Evolutionary conservation across 2,113 vertebrate genomes (phyloP).

Genomic region (Anolis carolinensis): DNA sequence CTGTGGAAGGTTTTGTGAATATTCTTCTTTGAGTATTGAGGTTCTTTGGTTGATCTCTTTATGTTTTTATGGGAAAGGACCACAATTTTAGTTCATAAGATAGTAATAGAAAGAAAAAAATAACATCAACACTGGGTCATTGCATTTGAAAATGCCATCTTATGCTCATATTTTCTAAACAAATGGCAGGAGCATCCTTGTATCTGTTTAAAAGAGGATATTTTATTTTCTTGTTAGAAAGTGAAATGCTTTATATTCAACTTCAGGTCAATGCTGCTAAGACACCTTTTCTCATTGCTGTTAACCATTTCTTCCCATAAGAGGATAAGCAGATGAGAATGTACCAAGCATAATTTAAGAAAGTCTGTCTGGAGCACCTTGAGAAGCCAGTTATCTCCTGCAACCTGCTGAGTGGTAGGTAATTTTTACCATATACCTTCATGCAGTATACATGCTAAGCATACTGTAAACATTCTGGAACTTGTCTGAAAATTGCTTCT

Average conservation of each 20-base stretch:
- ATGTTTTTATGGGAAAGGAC: constrained; percentile 35
- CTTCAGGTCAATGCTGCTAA: constrained; percentile 1
- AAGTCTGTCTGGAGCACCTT: neutral
- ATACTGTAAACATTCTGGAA: neutral
- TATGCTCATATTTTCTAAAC: neutral
- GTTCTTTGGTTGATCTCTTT: constrained; percentile 52
- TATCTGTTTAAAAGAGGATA: neutral
- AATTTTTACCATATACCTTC: neutral
- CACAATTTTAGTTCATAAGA: constrained; percentile 33
- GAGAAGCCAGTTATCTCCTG: neutral
- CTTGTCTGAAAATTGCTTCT: neutral
- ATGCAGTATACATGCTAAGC: neutral
- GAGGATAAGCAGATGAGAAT: neutral
- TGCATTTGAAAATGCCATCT: constrained; percentile 41
- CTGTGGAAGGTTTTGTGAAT: constrained; percentile 61
- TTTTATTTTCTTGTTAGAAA: neutral
- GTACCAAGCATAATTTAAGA: neutral
- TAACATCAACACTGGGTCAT: constrained; percentile 4
- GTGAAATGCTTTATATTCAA: neutral
- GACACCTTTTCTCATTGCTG: neutral
- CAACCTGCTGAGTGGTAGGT: neutral
- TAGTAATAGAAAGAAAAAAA: constrained; percentile 12
- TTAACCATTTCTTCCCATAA: neutral
- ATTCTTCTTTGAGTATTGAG: constrained; percentile 52
- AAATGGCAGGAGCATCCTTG: neutral